Evolutionary conservation across 1,140 invertebrate species (phyloP), one percentile per base, ranked within the genome.

Genomic region (Gonioctena quinquepunctata): DNA sequence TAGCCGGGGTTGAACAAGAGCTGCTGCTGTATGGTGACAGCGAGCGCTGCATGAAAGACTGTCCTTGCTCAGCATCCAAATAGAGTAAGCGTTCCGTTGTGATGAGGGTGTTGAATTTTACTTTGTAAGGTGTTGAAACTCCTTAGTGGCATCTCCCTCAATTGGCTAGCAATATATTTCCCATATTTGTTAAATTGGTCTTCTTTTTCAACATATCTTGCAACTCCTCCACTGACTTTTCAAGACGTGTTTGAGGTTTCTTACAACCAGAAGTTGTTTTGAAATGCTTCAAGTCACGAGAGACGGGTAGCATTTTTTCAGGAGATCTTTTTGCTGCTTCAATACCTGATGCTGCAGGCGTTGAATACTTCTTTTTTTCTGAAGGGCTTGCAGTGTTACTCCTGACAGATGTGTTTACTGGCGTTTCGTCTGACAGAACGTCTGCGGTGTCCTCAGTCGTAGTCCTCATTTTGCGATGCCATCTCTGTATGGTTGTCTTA

Each of bases 111-210:
- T 54, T 18, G n/a, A 54, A 7, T 19, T 6, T 54, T 54, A 8
- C 21, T 18, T 54, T 54, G 50, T 22, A 54, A 18, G 21, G 50
- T 18, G 21, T 16, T 54, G 21, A 54, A 54, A 54, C 18, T 54
- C 19, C 50, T 54, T 19, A 22, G 8, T 7, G 50, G 33, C 33
- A 42, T 42, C 33, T 42, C 33, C 33, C 33, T 54, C 11, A 66
- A 52, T 54, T 66, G 19, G 49, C 25, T 52, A 52, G 63, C 63
- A 49, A 66, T 54, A 66, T 66, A 49, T 22, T 54, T 66, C 7
- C 49, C 49, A 18, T 52, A 66, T 23, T 23, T 66, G 48, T 66
- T 18, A 23, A 52, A 66, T 22, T 66, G 42, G 23, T 66, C 63
- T 52, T 66, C 33, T 19, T 52, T 49, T 66, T 66, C 49, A 21